Conservation (phyloP, 2,888 invertebrate genomes). For the Dioctria linearis region DNA sequence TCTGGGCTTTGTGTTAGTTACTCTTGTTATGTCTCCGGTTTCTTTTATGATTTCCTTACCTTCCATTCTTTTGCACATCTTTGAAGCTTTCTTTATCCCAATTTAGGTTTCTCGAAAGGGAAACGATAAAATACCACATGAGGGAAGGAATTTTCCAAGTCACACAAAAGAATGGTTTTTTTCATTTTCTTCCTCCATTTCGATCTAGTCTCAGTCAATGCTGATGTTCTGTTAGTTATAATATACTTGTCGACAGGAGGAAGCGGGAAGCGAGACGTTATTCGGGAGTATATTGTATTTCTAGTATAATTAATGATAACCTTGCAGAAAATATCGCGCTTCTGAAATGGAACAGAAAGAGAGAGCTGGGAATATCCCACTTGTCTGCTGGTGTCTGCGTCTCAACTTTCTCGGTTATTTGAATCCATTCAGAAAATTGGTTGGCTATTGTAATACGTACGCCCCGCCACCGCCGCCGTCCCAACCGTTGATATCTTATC, state of each 20-base stretch:
- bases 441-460: not conserved
- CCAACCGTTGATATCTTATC: constrained; percentile 20
- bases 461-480: not conserved
- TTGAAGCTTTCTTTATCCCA: not conserved
- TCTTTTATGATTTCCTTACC: not conserved
- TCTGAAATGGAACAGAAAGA: constrained; percentile 26
- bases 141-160: constrained; percentile 26
- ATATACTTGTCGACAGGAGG: too few relatives aligned
- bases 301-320: constrained; percentile 51
- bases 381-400: not conserved
- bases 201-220: constrained; percentile 28
- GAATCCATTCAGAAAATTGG: constrained; percentile 5
- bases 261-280: too few relatives aligned
- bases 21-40: not conserved
- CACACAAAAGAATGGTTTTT: constrained; percentile 1
- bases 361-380: constrained; percentile 1
- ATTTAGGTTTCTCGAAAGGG: not conserved
- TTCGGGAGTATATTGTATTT: constrained; percentile 36
- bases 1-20: not conserved
- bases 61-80: not conserved
- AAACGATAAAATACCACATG: not conserved
- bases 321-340: constrained; percentile 41
- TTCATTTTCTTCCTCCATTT: not conserved
- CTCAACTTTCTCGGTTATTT: constrained; percentile 36
- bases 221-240: not conserved